phyloP scores from a whole-genome alignment of 2,888 invertebrate species.

The Ophioninae sp. region DNA sequence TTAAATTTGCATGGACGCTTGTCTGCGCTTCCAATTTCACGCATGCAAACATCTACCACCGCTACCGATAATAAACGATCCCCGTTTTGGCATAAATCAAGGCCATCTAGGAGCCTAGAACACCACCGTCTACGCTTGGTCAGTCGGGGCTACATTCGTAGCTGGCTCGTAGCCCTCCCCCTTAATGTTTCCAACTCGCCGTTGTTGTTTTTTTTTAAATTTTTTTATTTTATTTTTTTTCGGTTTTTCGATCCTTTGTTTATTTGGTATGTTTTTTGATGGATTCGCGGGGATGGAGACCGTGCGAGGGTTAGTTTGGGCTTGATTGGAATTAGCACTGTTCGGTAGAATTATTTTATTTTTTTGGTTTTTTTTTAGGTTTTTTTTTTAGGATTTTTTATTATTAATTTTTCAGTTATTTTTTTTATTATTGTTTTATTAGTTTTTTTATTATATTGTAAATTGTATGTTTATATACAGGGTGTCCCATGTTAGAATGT shows the following conservation, averaged over 20 bases:
- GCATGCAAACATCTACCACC: conserved; percentile 75
- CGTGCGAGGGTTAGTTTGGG: no score
- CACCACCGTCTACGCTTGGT: conserved; percentile 49
- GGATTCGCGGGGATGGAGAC: no score
- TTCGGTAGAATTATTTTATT: no score
- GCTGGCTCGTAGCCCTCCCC: conserved; percentile 22
- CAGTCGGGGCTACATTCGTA: conserved; percentile 42
- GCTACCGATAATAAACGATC: conserved; percentile 70
- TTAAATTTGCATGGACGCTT: conserved; percentile 78
- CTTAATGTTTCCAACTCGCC: conserved; percentile 28
- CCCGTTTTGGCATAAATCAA: conserved; percentile 78
- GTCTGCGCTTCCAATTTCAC: conserved; percentile 79
- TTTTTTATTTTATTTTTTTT: background rate
- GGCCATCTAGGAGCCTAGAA: conserved; percentile 53
- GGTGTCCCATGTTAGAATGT: no score
- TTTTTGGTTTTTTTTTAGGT: no score
- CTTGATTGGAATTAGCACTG: no score
- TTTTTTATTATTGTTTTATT: no score
- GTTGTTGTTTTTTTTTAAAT: conserved; percentile 21
- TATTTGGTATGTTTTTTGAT: background rate
- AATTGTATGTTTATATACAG: no score
- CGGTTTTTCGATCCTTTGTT: background rate
- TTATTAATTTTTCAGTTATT: no score
- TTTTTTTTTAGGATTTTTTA: no score
- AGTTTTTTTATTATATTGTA: no score